Base-by-base conservation (phyloP, 2,113 vertebrate genomes). In the Pangasianodon gigas region DNA sequence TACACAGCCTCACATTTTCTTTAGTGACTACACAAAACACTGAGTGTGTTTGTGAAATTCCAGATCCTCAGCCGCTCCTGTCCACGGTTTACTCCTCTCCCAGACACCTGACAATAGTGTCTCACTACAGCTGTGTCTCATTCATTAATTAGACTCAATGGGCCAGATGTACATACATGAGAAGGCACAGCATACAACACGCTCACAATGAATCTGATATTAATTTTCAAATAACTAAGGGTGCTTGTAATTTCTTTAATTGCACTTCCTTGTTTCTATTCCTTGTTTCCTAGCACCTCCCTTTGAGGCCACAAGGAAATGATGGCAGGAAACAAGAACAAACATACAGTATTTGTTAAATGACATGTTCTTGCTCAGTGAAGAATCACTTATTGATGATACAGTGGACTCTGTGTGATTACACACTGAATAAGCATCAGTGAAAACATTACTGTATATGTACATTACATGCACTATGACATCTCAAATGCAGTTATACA, bases 11-110 rank as follows among this genome's bases (percentile, higher is more conserved):
- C 58, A 56, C 51, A 18, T 1, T 41, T 21, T 74, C 32, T 89
- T 82, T 79, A 65, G 46, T 48, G 54, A 84, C 37, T 75, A 29
- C 58, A 44, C 56, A 74, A 85, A 80, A 82, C 60, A 29, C 11
- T 60, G 29, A 69, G 54, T 10, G 56, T 10, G 6, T 56, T 81
- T 85, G 81, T 11, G 7, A 51, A 86, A 86, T 86, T 69, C 44
- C 62, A 86, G 84, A 86, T 86, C 62, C 46, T 19, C 58, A 62
- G 8, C 56, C 7, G 19, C 87, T 80, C 58, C 84, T 62, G 29
- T 88, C 75, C 87, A 65, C 10, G 41, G 3, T 88, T 88, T 86
- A 62, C 6, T 16, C 56, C 21, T 84, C 37, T 29, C 37, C 10
- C 56, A 26, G 11, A 51, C 44, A 24, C 29, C 44, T 85, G 29